Evolutionary conservation across 2,888 invertebrate species (phyloP).

Genomic region (Fragum whitleyi): DNA sequence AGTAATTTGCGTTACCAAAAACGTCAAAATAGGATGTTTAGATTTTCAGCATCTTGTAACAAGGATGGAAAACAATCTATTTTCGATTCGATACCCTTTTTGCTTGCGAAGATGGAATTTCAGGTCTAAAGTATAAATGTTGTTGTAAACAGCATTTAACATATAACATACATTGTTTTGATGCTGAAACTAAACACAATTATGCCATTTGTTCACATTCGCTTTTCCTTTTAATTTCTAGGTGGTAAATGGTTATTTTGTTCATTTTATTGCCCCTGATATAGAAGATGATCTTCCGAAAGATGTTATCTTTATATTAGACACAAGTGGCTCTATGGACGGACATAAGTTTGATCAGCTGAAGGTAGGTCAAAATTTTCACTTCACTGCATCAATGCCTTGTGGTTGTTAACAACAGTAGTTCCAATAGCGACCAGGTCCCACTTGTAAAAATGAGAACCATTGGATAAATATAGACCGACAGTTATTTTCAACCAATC

Average conservation of each 20-base stretch:
- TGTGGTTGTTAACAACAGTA: neutral
- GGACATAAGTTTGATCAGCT: constrained; percentile 89
- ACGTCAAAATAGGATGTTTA: no score
- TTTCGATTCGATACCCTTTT: no score
- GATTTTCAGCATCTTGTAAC: no score
- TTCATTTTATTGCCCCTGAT: constrained; percentile 91
- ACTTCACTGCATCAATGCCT: neutral
- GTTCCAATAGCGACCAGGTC: neutral
- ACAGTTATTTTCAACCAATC: no score
- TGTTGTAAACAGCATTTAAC: no score
- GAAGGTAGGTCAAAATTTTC: constrained; percentile 4
- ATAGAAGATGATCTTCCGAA: constrained; percentile 86
- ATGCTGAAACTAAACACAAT: no score
- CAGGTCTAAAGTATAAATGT: no score
- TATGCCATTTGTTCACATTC: no score
- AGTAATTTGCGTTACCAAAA: no score
- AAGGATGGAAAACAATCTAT: no score
- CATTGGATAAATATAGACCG: neutral
- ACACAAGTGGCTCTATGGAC: constrained; percentile 91
- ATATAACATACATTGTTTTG: no score
- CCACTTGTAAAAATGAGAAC: neutral
- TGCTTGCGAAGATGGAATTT: no score
- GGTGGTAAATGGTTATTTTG: constrained; percentile 89
- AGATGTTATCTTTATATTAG: constrained; percentile 90
- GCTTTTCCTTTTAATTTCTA: constrained; percentile 44